A percentile compares a stretch with the other conserved stretches of the same genome.
These are phyloP conservation scores for Aegithalos caudatus DNA, from an alignment of 2,113 vertebrate species.

Conservation along the genomic window DNA sequence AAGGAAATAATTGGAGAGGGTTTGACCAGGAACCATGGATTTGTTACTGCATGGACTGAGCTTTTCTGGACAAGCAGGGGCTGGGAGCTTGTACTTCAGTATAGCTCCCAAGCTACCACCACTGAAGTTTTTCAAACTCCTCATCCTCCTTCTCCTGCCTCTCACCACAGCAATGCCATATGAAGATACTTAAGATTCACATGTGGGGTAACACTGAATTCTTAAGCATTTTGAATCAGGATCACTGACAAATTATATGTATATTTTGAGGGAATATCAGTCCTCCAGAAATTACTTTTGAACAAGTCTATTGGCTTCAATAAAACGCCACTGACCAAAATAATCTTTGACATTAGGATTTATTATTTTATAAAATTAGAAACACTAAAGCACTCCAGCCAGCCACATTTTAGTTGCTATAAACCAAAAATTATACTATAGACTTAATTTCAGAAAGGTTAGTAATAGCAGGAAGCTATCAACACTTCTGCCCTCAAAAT, in stretches of 20 bases:
- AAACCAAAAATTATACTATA: neutral
- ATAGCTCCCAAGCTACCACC: neutral
- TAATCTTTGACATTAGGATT: neutral
- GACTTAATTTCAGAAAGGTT: constrained; percentile 5
- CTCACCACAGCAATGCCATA: neutral
- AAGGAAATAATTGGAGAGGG: neutral
- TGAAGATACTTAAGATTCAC: neutral
- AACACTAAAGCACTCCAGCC: neutral
- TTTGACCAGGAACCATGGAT: neutral
- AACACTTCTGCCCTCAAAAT: constrained; percentile 31
- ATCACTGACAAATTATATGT: neutral
- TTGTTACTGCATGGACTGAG: neutral
- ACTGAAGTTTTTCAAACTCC: neutral
- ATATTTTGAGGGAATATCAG: neutral
- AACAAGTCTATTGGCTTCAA: neutral
- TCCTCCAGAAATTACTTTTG: neutral
- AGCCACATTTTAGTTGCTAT: neutral
- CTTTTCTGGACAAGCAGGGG: neutral
- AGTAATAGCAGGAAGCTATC: constrained; percentile 15
- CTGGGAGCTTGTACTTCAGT: neutral
- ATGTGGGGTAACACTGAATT: neutral
- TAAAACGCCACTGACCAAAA: neutral
- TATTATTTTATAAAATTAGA: neutral
- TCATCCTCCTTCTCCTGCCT: neutral
- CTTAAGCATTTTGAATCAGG: neutral